Base-by-base conservation (phyloP, 2,888 invertebrate species). In the Apamea anceps region DNA sequence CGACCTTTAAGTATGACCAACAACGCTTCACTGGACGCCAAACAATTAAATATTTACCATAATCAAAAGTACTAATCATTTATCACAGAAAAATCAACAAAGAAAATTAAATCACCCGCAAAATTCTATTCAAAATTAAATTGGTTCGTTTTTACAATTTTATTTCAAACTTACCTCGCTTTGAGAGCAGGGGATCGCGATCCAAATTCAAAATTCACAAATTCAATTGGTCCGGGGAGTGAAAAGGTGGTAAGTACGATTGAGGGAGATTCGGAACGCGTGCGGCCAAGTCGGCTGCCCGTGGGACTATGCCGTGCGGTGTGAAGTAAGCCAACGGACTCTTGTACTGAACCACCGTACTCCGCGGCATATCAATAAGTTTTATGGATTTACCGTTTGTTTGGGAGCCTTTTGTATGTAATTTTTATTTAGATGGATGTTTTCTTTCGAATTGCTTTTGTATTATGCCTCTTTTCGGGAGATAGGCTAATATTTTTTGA, bases 261-360 rank as follows among this genome's bases (percentile, higher is more conserved):
- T 75, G 81, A 80, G 84, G 84, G 84, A 85, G 76, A 74, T 78
- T 54, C 88, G 86, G 60, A 75, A 91, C 91, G 91, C 95, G 95
- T 94, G 93, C 93, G 91, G 88, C 87, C 90, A 71, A 73, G 62
- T 74, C 90, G 93, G 91, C 90, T 89, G 85, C 88, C 93, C 91
- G 88, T 88, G 89, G 88, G 83, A 94, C 94, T 95, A 85, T 95
- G 95, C 81, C 84, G 88, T 80, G 90, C 89, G 90, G 87, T 70
- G 85, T 51, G 81, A 80, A 82, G 77, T 80, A 84, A 79, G 62
- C 67, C 81, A 77, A 71, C 88, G 90, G 81, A 83, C 79, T 72
- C 70, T 68, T 42, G 81, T 81, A 86, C 89, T 67, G 68, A 80
- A 65, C 83, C 73, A 72, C 72, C 71, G 80, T 83, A 78, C 81